These are phyloP conservation scores for Nothura maculosa DNA, from an alignment of 2,797 vertebrate genomes.

Conservation along the genomic window DNA sequence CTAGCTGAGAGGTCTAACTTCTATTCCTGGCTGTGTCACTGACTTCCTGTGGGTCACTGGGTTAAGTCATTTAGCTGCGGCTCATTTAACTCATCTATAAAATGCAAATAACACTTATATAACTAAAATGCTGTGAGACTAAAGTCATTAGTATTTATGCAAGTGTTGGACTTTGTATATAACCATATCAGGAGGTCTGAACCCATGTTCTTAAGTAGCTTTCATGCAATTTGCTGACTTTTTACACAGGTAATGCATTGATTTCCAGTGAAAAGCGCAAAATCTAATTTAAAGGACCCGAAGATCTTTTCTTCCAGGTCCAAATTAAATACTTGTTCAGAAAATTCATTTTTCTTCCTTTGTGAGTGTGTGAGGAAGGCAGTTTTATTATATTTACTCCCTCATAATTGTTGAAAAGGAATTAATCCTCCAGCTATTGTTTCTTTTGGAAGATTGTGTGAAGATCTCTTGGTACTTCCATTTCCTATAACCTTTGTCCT, in stretches of 20 bases:
- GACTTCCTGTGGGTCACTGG: slow-evolving; percentile 56
- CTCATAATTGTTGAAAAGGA: slow-evolving; percentile 4
- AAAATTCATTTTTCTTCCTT: neutral
- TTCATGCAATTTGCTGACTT: neutral
- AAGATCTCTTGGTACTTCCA: slow-evolving; percentile 68
- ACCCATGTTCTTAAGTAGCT: neutral
- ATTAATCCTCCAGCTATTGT: slow-evolving; percentile 41
- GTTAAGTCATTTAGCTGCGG: neutral
- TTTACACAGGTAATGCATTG: neutral
- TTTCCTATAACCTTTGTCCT: slow-evolving; percentile 75
- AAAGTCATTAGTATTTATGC: neutral
- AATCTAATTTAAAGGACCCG: neutral
- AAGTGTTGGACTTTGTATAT: neutral
- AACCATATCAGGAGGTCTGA: neutral
- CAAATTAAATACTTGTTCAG: neutral
- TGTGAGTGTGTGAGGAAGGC: neutral
- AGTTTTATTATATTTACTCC: neutral
- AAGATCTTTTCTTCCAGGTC: neutral
- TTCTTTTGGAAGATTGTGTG: slow-evolving; percentile 47
- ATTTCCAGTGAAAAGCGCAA: neutral
- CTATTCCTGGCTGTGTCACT: slow-evolving; percentile 56
- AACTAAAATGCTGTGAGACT: neutral
- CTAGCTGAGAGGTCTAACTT: slow-evolving; percentile 53
- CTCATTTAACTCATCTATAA: neutral
- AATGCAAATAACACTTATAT: neutral